Evolutionary conservation across 2,888 invertebrate species (phyloP), one percentile per base, ranked within the genome.

Genomic region (Tillus elongatus): DNA sequence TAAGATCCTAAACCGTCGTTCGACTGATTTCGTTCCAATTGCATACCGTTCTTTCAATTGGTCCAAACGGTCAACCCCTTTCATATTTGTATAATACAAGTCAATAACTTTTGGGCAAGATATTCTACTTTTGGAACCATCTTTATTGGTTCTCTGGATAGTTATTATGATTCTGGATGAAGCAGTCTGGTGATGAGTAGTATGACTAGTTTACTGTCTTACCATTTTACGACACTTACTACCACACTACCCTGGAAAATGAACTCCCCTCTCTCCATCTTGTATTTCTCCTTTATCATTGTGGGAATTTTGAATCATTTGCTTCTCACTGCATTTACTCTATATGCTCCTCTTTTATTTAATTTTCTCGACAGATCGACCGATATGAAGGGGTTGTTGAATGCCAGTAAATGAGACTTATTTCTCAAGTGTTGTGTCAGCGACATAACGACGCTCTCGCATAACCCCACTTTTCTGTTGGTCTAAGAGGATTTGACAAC

Each of bases 21-120:
- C n/a, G 6, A 19, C n/a, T 19, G 24, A 19, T n/a, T 19, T 19
- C n/a, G 6, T 19, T n/a, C 24, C 24, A 8, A 19, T 19, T 19
- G 24, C 24, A 19, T 19, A 19, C n/a, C 24, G 24, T 19, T 19
- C 24, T n/a, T 19, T 19, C 24, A 19, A n/a, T 19, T 19, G 24
- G 24, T 19, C 24, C 6, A 19, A 19, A 6, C 24, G 24, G 24
- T 19, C 24, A 19, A 19, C 24, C n/a, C 24, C 24, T 19, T n/a
- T n/a, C 24, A 19, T 19, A 8, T 8, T 19, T 19, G 24, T 8
- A 19, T 19, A 8, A 19, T 19, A n/a, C n/a, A 19, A n/a, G n/a
- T 6, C 24, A 19, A 19, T n/a, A 19, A 19, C 24, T n/a, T 19
- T 19, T n/a, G 6, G 24, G 24, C 24, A 19, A 19, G 24, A 19